Base-by-base conservation (phyloP, 1,140 invertebrate species). In the Pachyrhynchus sulphureomaculatus region DNA sequence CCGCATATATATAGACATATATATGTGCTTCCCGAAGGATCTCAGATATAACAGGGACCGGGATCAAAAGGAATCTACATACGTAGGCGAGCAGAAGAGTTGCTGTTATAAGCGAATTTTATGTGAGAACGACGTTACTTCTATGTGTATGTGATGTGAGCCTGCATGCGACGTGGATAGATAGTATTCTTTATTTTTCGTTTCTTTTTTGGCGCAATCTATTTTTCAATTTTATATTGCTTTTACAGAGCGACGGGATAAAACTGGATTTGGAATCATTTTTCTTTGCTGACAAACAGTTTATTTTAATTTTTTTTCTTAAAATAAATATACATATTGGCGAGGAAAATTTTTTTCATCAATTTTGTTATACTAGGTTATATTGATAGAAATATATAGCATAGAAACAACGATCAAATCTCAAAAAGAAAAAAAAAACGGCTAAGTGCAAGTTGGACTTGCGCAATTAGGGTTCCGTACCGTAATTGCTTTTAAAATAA, bases 161-260 rank as follows among this genome's bases (percentile, higher is more conserved):
- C 32, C 58, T 61, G 58, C 48, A 61, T 61, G 39, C 58, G 58
- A 61, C 58, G 58, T 47, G 58, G 58, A 61, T 61, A 53, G 58
- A 61, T 61, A 61, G 49, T 61, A 53, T 61, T 53, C 58, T 52
- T 47, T 61, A 52, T 53, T 45, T 61, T 37, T 32, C 41, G 13
- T 53, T 39, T 47, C 49, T 61, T 45, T 44, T 53, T 61, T 53
- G 49, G 49, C 15, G 48, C 58, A 61, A 61, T 61, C 49, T 61
- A 61, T 61, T 61, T 61, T 61, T 61, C 58, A 61, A 61, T 61
- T 61, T 61, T 61, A 59, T 59, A 59, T 59, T 59, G 57, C 57
- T 51, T 59, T 59, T 48, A 39, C 45, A 34, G 44, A 58, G 42
- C 12, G 34, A 18, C 17, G 15, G 42, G 55, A 41, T 34, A 32